These are phyloP conservation scores for Oenanthe oenanthe DNA, from an alignment of 2,113 vertebrate genomes.

Conservation along the genomic window DNA sequence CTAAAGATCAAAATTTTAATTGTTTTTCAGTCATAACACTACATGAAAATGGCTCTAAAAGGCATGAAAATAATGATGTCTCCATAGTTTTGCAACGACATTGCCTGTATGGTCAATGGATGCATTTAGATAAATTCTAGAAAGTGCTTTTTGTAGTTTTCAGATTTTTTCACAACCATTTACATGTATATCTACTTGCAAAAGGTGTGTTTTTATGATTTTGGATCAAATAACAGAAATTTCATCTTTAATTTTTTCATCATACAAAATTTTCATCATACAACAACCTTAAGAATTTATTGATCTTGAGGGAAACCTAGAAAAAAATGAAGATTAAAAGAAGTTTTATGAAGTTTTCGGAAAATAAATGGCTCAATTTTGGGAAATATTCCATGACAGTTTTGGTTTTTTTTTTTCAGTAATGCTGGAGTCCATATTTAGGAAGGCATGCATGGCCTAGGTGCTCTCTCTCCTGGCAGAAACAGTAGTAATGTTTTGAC, in stretches of 20 bases:
- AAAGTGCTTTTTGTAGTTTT: background rate
- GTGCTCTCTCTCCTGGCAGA: background rate
- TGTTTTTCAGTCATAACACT: conserved; percentile 40
- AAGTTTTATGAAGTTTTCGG: background rate
- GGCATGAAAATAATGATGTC: background rate
- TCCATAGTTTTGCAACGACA: background rate
- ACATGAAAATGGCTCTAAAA: background rate
- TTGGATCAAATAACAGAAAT: background rate
- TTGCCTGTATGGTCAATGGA: background rate
- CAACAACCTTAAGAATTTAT: background rate
- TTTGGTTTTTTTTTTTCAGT: background rate
- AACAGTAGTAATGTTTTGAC: background rate
- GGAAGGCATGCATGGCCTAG: fast-evolving
- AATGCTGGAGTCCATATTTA: background rate
- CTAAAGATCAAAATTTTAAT: conserved; percentile 43
- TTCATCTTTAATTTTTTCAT: background rate
- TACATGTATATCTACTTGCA: background rate
- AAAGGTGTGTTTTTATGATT: background rate
- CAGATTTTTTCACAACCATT: background rate
- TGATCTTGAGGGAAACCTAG: background rate
- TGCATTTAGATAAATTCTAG: background rate
- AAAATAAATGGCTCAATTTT: background rate
- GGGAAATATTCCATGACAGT: background rate
- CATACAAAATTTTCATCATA: too few relatives aligned
- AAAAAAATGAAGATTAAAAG: background rate